Evolutionary conservation across 2,888 invertebrate species (phyloP), one percentile per base, ranked within the genome.

Genomic region (Amiota minor): DNA sequence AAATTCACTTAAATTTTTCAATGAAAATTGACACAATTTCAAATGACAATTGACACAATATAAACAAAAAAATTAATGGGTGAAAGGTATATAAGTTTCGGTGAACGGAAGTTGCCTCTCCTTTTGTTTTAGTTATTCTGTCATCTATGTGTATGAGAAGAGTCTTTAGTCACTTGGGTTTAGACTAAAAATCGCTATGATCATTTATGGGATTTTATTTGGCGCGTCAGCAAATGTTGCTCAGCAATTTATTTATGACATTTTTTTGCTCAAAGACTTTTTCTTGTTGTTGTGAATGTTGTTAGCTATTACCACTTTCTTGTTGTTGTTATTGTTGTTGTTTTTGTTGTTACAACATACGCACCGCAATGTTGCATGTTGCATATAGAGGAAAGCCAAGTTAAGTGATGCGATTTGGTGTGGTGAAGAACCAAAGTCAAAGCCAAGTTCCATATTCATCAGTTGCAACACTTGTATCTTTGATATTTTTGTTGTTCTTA

Each of bases 121-220:
- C 35, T 35, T 6, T 35, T 35, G 6, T 6, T 2, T 35, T 35
- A 35, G 2, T 35, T 35, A 4, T 35, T 35, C 23, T 23, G 23
- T 35, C 35, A 35, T 35, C 6, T 35, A 35, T 35, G 4, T 35
- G 35, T 35, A 35, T 35, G 35, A 35, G 6, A 8, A 35, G 35
- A 35, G 35, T 35, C 64, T 73, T 70, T 72, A 70, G 77, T 76
- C 65, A 65, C 65, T 79, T 68, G 67, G 67, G 81, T 85, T 86
- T 83, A 86, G 83, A 85, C 81, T 85, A 78, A 85, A 88, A 87
- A 88, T 87, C 86, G 83, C 83, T 83, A 86, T 86, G 83, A 83
- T 86, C 87, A 82, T 88, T 88, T 88, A 88, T 88, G 87, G 88
- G 81, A 84, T 87, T 88, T 88, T 88, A 88, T 88, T 88, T 88